phyloP scores from a whole-genome alignment of 2,797 vertebrate genomes.

The Poeciliopsis infans region DNA sequence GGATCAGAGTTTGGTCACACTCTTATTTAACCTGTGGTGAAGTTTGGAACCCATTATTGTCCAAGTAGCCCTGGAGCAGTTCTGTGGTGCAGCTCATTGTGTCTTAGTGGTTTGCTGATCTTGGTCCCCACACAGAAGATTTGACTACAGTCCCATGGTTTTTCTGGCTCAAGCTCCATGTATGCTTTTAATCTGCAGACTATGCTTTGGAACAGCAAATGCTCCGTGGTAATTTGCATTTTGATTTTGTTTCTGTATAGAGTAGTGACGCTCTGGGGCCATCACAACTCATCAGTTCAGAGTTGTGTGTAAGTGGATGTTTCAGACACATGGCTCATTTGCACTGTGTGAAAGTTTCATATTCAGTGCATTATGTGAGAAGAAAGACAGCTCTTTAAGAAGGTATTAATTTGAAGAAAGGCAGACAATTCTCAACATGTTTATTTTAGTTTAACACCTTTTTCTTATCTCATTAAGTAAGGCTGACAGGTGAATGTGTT shows the following conservation, averaged over 20 bases:
- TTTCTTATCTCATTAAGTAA: conserved; percentile 5
- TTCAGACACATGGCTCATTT: conserved; percentile 45
- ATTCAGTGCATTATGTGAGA: conserved; percentile 35
- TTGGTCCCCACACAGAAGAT: conserved; percentile 42
- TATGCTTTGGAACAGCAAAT: conserved; percentile 56
- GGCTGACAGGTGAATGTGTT: conserved; percentile 1
- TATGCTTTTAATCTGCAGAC: conserved; percentile 50
- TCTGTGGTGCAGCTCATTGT: conserved; percentile 73
- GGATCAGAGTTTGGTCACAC: conserved; percentile 58
- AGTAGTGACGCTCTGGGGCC: conserved; percentile 54
- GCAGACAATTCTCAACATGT: conserved; percentile 47
- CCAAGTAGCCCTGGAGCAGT: conserved; percentile 58
- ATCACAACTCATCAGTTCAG: conserved; percentile 44
- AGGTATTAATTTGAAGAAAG: conserved; percentile 36
- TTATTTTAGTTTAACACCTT: conserved; percentile 14
- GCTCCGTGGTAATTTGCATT: conserved; percentile 55
- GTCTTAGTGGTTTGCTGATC: conserved; percentile 67
- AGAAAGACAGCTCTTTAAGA: conserved; percentile 32
- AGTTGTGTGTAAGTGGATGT: conserved; percentile 43
- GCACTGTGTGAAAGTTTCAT: conserved; percentile 26
- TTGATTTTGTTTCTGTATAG: conserved; percentile 42
- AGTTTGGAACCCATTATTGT: conserved; percentile 58
- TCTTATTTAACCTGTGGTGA: conserved; percentile 68
- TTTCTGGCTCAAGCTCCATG: conserved; percentile 42
- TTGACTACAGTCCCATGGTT: conserved; percentile 52